Conservation (phyloP, 2,888 invertebrate genomes). For the Microdon myrmicae region DNA sequence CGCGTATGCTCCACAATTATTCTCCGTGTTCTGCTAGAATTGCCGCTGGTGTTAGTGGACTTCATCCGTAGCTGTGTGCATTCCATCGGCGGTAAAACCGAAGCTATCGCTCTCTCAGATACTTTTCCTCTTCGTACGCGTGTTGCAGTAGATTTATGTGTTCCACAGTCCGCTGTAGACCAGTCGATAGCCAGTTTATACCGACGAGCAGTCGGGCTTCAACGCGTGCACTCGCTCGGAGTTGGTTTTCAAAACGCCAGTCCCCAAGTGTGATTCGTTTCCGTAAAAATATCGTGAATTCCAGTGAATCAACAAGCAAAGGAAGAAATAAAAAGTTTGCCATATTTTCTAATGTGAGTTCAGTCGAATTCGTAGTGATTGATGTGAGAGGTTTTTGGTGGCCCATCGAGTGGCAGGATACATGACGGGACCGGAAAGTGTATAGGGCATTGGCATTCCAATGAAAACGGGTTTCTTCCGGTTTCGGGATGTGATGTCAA, state of each 20-base stretch:
- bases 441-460: constrained; percentile 21
- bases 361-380: constrained; percentile 4
- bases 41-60: no score
- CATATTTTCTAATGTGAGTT: constrained; percentile 2
- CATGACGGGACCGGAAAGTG: no score
- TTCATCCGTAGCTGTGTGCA: no score
- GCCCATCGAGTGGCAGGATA: not conserved
- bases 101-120: constrained; percentile 46
- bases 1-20: no score
- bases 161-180: constrained; percentile 18
- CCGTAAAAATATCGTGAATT: constrained; percentile 14
- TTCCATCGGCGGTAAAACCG: constrained; percentile 47
- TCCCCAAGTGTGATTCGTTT: constrained; percentile 10
- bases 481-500: constrained; percentile 10
- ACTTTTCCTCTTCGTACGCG: constrained; percentile 19
- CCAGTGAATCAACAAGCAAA: not conserved
- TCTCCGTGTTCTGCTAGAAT: no score
- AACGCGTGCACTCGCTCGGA: constrained; percentile 36
- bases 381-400: not conserved
- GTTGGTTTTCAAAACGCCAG: no score
- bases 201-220: constrained; percentile 47
- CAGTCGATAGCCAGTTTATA: constrained; percentile 51
- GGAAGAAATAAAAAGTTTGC: not conserved
- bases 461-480: constrained; percentile 32
- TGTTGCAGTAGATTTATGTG: constrained; percentile 48